Conservation (phyloP, 2,888 invertebrate species). For the Stomorhina lunata region DNA sequence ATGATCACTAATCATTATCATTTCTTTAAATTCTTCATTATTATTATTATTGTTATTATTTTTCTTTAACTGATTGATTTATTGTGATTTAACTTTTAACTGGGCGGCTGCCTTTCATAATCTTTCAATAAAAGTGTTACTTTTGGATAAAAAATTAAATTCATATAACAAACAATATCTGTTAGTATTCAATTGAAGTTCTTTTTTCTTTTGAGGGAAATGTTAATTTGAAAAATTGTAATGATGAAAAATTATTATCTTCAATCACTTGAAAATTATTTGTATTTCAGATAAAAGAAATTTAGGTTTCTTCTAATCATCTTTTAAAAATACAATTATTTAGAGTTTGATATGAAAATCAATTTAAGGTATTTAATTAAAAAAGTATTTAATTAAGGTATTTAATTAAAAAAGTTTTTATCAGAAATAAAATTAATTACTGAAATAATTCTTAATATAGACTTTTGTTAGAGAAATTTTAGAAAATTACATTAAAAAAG, state of each 20-base stretch:
- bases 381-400: too few species aligned
- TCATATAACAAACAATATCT: conserved; percentile 41
- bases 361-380: conserved; percentile 18
- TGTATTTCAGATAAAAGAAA: background rate
- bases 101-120: conserved; percentile 2
- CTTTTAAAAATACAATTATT: conserved; percentile 12
- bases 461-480: too few species aligned
- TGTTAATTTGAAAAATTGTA: conserved; percentile 37
- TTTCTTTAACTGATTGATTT: conserved; percentile 65
- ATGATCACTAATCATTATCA: conserved; percentile 62
- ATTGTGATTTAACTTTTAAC: conserved; percentile 51
- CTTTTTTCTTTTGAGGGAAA: background rate
- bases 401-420: too few species aligned
- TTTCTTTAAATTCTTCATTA: conserved; percentile 23
- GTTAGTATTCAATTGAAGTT: conserved; percentile 23
- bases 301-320: conserved; percentile 34
- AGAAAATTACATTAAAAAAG: too few species aligned
- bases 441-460: too few species aligned
- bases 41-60: background rate
- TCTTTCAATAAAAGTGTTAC: conserved; percentile 32
- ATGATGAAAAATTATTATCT: conserved; percentile 65
- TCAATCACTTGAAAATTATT: conserved; percentile 44
- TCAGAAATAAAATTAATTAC: too few species aligned
- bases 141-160: background rate
- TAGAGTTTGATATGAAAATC: background rate